Conservation (phyloP, 2,888 invertebrate species). For the Spatulosminthurus flaviceps region DNA sequence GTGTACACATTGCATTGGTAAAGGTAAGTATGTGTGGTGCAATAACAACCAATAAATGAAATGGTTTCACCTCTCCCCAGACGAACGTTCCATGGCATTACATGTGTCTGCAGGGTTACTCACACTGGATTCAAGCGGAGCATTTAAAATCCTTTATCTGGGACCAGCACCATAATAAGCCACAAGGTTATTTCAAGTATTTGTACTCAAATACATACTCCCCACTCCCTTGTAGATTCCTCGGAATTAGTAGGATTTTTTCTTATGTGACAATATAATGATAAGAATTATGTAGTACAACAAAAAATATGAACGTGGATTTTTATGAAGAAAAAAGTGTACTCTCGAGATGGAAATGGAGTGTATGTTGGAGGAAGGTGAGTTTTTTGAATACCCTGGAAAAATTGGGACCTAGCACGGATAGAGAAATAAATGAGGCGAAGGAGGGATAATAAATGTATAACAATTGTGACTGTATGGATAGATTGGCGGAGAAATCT, state of each 20-base stretch:
- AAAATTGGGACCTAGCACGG: not conserved
- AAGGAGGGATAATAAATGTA: constrained; percentile 38
- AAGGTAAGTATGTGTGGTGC: not conserved
- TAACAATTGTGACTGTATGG: constrained; percentile 24
- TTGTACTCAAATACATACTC: too few relatives aligned
- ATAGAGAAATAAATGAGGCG: constrained; percentile 19
- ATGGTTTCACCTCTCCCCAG: constrained; percentile 18
- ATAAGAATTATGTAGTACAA: too few relatives aligned
- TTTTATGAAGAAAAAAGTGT: not conserved
- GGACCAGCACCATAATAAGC: not conserved
- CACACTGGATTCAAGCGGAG: not conserved
- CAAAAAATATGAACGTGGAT: too few relatives aligned
- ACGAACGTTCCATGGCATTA: not conserved
- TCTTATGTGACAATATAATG: not conserved
- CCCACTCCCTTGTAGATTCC: too few relatives aligned
- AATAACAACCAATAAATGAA: constrained; percentile 8
- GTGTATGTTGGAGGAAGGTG: not conserved
- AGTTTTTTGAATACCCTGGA: not conserved
- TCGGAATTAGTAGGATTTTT: too few relatives aligned
- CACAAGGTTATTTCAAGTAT: not conserved
- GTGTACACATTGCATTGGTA: not conserved
- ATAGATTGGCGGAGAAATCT: constrained; percentile 8
- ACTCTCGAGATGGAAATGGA: not conserved
- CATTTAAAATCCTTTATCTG: constrained; percentile 12
- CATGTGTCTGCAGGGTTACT: not conserved